phyloP scores from a whole-genome alignment of 2,113 vertebrate genomes.

The Apistogramma diplotaenia region DNA sequence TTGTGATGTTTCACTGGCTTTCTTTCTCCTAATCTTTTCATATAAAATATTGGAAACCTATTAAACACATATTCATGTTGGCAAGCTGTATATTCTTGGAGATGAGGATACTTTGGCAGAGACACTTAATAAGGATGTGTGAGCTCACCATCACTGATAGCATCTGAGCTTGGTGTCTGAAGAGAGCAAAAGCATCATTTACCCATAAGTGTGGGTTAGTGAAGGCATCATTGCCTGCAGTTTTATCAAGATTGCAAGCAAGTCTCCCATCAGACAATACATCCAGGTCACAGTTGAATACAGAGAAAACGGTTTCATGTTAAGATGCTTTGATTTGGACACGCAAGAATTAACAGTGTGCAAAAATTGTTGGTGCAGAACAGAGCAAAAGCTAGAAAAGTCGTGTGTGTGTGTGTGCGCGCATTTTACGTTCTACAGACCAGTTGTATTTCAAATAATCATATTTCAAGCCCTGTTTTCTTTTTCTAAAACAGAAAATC shows the following conservation, averaged over 20 bases:
- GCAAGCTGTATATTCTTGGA: neutral
- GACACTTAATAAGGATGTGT: neutral
- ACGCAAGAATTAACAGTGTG: neutral
- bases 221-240: neutral
- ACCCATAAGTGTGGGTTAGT: conserved; percentile 25
- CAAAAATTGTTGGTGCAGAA: neutral
- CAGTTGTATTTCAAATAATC: too few species aligned
- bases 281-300: conserved; percentile 37
- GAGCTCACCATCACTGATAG: neutral
- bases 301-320: neutral
- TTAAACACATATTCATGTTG: neutral
- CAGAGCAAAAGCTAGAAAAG: neutral
- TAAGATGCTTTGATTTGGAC: conserved; percentile 12
- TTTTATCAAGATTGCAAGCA: conserved; percentile 51
- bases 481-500: neutral
- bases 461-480: neutral
- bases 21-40: neutral
- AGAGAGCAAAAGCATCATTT: conserved; percentile 10
- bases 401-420: neutral
- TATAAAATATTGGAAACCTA: neutral
- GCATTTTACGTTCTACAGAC: neutral
- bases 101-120: neutral
- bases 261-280: neutral
- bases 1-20: too few species aligned
- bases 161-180: conserved; percentile 14